These are phyloP conservation scores for Fratercula arctica DNA, from an alignment of 2,797 vertebrate genomes.

Conservation along the genomic window DNA sequence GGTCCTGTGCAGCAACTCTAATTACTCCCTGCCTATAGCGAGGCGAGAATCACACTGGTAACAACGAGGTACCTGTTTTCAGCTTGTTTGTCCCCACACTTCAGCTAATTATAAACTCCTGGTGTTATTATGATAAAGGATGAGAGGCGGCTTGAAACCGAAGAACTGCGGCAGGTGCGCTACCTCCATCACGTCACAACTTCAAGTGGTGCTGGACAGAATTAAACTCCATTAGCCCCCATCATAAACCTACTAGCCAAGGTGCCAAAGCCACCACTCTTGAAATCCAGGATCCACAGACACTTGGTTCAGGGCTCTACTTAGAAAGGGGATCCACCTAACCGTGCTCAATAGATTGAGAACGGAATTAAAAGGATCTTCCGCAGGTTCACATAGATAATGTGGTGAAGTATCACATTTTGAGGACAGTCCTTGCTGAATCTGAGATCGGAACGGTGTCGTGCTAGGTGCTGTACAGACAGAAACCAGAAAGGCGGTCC, in stretches of 20 bases:
- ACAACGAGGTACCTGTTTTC: background rate
- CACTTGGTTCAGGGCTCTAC: background rate
- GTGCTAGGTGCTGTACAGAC: background rate
- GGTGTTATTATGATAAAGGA: background rate
- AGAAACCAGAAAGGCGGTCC: background rate
- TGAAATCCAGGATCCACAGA: background rate
- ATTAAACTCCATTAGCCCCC: background rate
- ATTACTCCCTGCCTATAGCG: background rate
- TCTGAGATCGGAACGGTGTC: background rate
- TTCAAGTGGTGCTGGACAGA: background rate
- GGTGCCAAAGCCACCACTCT: background rate
- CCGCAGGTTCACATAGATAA: fast-evolving
- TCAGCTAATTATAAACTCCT: conserved; percentile 28
- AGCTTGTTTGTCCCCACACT: background rate
- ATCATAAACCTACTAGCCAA: background rate
- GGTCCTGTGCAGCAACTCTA: background rate
- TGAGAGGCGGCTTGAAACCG: background rate
- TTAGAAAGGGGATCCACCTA: background rate
- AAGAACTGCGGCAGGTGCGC: background rate
- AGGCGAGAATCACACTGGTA: background rate
- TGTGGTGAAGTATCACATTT: background rate
- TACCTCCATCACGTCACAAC: background rate
- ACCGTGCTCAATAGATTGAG: fast-evolving
- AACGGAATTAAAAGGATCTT: background rate
- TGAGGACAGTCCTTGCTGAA: background rate